phyloP scores from a whole-genome alignment of 2,113 vertebrate genomes.

The Dromas ardeola region DNA sequence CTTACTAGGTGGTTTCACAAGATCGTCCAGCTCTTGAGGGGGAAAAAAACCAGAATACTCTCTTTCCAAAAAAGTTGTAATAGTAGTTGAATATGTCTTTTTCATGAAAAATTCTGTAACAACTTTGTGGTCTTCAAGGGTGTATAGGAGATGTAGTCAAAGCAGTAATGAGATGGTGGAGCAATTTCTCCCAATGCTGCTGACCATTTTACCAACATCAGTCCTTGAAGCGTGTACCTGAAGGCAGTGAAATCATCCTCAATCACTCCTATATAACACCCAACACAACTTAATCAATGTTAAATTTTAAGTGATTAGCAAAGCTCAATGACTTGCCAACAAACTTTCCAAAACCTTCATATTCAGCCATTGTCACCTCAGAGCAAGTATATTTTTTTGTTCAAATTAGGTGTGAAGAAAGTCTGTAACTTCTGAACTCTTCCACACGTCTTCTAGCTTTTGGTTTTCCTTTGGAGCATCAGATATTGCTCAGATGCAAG shows the following conservation, averaged over 20 bases:
- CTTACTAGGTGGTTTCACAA: not conserved
- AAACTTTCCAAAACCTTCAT: not conserved
- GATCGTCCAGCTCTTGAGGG: not conserved
- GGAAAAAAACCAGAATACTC: not conserved
- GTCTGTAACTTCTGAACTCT: not conserved
- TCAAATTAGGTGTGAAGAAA: not conserved
- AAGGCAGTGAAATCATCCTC: not conserved
- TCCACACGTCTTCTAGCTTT: fast-evolving
- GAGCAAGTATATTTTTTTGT: fast-evolving
- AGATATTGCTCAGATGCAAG: not conserved
- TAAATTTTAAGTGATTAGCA: not conserved
- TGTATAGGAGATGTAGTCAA: not conserved
- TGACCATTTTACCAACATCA: not conserved
- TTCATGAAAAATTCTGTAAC: not conserved
- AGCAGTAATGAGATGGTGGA: not conserved
- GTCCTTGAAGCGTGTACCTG: not conserved
- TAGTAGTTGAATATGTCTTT: not conserved
- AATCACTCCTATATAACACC: not conserved
- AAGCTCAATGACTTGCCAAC: not conserved
- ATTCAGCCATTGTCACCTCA: not conserved
- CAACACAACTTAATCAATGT: not conserved
- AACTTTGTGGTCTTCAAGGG: not conserved
- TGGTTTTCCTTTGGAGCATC: not conserved
- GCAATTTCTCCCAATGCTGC: not conserved
- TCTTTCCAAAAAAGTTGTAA: not conserved